A percentile compares a stretch with the other conserved stretches of the same genome.
Evolutionary conservation across 2,113 vertebrate genomes (phyloP).

Genomic region (Pygoscelis antarcticus): DNA sequence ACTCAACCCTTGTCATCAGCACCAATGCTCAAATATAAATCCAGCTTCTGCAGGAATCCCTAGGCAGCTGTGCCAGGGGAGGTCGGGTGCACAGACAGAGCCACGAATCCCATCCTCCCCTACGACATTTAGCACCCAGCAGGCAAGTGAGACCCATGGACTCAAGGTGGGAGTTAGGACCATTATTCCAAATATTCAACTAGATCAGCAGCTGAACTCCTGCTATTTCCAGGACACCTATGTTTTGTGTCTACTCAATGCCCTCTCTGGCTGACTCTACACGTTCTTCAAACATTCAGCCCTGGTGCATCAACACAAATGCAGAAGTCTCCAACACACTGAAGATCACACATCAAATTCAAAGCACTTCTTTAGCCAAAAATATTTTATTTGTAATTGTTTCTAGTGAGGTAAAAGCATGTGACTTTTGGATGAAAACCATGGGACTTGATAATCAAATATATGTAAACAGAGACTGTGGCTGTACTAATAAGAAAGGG

Average conservation of each 20-base stretch:
- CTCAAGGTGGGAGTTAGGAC: neutral
- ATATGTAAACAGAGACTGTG: neutral
- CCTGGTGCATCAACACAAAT: fast-evolving
- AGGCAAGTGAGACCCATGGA: fast-evolving
- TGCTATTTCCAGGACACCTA: neutral
- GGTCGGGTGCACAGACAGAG: neutral
- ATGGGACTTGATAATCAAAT: neutral
- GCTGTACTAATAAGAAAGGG: neutral
- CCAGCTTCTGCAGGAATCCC: neutral
- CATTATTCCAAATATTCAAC: neutral
- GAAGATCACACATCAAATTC: fast-evolving
- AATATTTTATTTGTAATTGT: neutral
- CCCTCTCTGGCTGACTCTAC: neutral
- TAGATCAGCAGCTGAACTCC: neutral
- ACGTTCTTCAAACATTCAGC: fast-evolving
- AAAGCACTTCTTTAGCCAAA: neutral
- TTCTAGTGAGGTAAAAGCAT: neutral
- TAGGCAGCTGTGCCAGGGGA: neutral
- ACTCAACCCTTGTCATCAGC: neutral
- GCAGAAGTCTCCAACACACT: fast-evolving
- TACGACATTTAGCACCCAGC: fast-evolving
- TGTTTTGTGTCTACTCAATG: too few relatives aligned
- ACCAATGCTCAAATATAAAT: neutral
- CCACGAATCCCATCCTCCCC: neutral
- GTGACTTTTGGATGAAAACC: neutral